Evolutionary conservation across 2,113 vertebrate genomes (phyloP), one percentile per base, ranked within the genome.

Genomic region (Takifugu bimaculatus): DNA sequence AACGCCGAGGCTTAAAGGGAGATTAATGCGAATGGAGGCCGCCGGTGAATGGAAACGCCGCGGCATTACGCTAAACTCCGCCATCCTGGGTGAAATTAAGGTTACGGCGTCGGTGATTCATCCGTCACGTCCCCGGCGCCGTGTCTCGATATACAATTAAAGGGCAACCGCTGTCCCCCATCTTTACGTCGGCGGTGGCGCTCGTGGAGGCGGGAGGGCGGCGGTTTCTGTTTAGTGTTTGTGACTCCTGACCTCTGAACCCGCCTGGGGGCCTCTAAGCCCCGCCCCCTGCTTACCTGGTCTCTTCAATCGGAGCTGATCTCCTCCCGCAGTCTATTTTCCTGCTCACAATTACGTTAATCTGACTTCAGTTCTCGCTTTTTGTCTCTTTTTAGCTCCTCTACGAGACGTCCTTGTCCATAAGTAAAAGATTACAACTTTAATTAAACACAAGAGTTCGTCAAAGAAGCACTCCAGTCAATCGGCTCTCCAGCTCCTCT

Each of bases 1-100:
- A 35, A 53, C 14, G 26, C 20, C 10, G 35, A 27, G 26, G 69
- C 29, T 25, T 32, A 27, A 53, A 15, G 45, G 6, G 15, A n/a
- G 45, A 57, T 51, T 56, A 69, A 56, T 59, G 28, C 54, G 32
- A 74, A 47, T 15, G 20, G 14, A 27, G 26, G 55, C 26, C 53
- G 35, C 14, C 32, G 2, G 3, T 11, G 26, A 32, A 14, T 25
- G 49, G 14, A 44, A 59, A 59, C 44, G 35, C 50, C n/a, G 9
- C 50, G 0, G n/a, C 42, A 70, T 59, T 44, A 49, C 10, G 13
- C 26, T 35, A 13, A 35, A 53, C 35, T 45, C 29, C 43, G 26
- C 32, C 45, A 27, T 59, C n/a, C 48, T 20, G n/a, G 4, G 20
- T 50, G 48, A 50, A 15, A n/a, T n/a, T 48, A 14, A n/a, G 45